Base-by-base conservation (phyloP, 2,113 vertebrate genomes). In the Phalacrocorax aristotelis region DNA sequence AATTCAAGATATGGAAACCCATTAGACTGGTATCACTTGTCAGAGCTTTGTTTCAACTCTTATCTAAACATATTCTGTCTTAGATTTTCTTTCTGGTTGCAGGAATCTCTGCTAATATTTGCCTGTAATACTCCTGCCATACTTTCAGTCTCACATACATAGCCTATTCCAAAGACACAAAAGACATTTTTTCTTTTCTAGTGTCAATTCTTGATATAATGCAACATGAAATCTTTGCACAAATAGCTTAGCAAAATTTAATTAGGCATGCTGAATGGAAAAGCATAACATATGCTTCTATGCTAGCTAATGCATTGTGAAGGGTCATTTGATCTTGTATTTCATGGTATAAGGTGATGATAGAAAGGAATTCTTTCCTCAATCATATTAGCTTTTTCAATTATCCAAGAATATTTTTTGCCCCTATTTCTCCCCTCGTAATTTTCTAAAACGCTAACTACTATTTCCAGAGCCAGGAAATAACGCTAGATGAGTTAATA, bases 361-460 rank as follows among this genome's bases (percentile, higher is more conserved):
- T 46, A 85, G 66, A 90, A 93, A 90, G 40, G n/a, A 88, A 69
- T 86, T 92, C 40, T 92, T 57, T 89, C 36, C 34, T 93, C 60
- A 81, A 55, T 77, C 62, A 66, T 58, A 86, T 13, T 26, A 94
- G 32, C 51, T 78, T 87, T 91, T 95, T 78, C 57, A 96, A 48
- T 95, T 96, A 93, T 46, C 61, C 40, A 76, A 69, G 57, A 93
- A 52, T 75, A 78, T 89, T 92, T 83, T 86, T 92, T 93, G 71
- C 42, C 74, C 8, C 29, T 87, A 51, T 54, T 96, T 82, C 57
- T 87, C 38, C 17, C 62, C 71, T 88, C 22, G 22, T 70, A 61
- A 52, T 95, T 89, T 89, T 84, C 72, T 95, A 89, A 92, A 87
- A 81, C 85, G 90, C 40, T 70, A 83, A 92, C 71, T 74, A 74